Conservation (phyloP, 2,888 invertebrate species). For the Cataglyphis altisquamis region DNA sequence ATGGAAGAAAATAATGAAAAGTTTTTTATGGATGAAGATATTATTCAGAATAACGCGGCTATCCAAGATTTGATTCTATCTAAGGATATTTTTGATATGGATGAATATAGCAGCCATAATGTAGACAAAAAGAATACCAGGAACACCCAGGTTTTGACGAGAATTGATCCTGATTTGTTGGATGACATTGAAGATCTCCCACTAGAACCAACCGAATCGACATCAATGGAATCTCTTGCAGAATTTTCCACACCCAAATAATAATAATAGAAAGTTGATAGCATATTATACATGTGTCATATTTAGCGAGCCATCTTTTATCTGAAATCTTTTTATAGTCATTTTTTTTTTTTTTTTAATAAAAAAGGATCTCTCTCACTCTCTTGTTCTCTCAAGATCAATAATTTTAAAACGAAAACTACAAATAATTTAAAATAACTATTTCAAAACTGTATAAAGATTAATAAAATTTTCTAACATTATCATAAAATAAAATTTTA, state of each 20-base stretch:
- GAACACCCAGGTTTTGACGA: background rate
- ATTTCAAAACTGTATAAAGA: background rate
- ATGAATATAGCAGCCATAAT: background rate
- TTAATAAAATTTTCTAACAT: background rate
- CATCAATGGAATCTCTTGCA: background rate
- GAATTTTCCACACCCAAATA: background rate
- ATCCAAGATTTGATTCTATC: background rate
- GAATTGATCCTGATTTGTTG: constrained; percentile 52
- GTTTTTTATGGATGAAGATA: background rate
- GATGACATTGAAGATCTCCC: constrained; percentile 63
- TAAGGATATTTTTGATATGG: background rate
- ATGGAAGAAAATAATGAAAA: background rate
- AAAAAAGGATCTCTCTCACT: background rate
- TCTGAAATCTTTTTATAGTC: background rate
- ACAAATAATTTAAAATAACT: background rate
- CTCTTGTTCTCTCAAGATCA: background rate
- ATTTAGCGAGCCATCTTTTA: background rate
- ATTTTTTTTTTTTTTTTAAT: background rate
- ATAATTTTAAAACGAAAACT: background rate
- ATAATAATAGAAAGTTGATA: background rate
- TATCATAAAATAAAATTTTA: background rate
- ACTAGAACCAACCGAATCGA: constrained; percentile 46
- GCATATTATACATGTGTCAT: background rate
- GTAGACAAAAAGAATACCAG: background rate
- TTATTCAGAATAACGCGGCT: background rate